Conservation (phyloP, 2,888 invertebrate species). For the Hyppa rectilinea region DNA sequence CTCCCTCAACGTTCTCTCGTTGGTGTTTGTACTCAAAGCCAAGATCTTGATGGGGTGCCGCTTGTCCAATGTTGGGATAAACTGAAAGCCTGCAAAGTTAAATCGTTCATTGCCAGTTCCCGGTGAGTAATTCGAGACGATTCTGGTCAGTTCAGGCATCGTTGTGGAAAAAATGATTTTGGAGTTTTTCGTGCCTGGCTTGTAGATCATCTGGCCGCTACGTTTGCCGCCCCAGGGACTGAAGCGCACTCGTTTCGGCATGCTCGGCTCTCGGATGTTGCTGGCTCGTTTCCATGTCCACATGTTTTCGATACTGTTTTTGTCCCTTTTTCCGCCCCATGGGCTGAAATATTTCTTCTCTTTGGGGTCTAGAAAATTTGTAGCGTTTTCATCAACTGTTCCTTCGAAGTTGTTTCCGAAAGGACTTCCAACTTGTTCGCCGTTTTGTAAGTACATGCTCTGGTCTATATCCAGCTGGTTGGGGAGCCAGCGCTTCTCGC, state of each 20-base stretch:
- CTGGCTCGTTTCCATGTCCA: constrained; percentile 85
- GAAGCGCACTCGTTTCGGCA: constrained; percentile 88
- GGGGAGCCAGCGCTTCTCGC: constrained; percentile 74
- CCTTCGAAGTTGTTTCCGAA: constrained; percentile 66
- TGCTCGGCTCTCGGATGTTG: constrained; percentile 82
- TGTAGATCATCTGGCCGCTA: constrained; percentile 84
- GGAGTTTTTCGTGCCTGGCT: constrained; percentile 79
- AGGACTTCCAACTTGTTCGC: constrained; percentile 65
- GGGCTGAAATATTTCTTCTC: constrained; percentile 86
- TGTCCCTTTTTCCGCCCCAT: constrained; percentile 85
- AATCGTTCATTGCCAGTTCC: constrained; percentile 67
- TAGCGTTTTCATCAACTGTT: constrained; percentile 72
- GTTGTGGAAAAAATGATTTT: constrained; percentile 82
- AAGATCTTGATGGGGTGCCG: constrained; percentile 82
- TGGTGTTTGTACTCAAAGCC: constrained; percentile 77
- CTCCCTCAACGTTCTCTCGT: constrained; percentile 75
- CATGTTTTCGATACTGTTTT: constrained; percentile 74
- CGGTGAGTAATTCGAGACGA: constrained; percentile 81
- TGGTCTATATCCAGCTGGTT: constrained; percentile 77
- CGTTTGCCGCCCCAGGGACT: constrained; percentile 89
- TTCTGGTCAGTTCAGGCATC: constrained; percentile 81
- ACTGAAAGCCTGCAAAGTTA: constrained; percentile 79
- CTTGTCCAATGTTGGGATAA: constrained; percentile 79
- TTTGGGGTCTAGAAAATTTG: constrained; percentile 66
- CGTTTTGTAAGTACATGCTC: constrained; percentile 72